Conservation (phyloP, 1,140 invertebrate species). For the Triops longicaudatus region DNA sequence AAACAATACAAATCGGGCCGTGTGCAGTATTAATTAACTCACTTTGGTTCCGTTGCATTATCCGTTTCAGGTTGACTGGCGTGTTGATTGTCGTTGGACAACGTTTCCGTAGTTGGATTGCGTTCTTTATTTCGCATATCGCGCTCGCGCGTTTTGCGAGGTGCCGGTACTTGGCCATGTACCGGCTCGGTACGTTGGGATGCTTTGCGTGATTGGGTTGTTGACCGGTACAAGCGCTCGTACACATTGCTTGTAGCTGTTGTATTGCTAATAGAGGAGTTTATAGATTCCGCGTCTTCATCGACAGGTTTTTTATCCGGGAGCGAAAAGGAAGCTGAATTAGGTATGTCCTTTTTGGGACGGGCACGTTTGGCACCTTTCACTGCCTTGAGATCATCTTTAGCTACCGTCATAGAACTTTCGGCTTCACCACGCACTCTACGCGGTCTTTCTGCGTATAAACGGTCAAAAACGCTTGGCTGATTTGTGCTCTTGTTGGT, state of each 20-base stretch:
- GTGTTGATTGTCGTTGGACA: neutral
- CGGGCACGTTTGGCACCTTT: conserved; percentile 15
- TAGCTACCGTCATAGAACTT: neutral
- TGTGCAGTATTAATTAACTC: neutral
- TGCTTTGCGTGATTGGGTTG: conserved; percentile 20
- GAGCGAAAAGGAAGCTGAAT: neutral
- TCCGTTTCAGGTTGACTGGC: neutral
- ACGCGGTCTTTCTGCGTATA: conserved; percentile 22
- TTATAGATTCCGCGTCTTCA: neutral
- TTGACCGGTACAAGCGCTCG: conserved; percentile 17
- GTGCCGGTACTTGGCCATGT: neutral
- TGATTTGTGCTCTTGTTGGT: neutral
- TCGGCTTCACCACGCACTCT: neutral
- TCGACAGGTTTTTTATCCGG: neutral
- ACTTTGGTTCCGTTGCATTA: neutral
- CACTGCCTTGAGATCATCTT: neutral
- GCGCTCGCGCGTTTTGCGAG: conserved; percentile 19
- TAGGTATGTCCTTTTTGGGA: neutral
- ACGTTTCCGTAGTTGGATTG: neutral
- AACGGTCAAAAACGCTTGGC: conserved; percentile 21
- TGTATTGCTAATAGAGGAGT: neutral
- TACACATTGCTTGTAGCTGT: conserved; percentile 17
- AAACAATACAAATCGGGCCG: neutral
- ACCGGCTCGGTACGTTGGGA: conserved; percentile 9
- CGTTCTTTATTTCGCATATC: conserved; percentile 6